Evolutionary conservation across 2,113 vertebrate genomes (phyloP).

Genomic region (Rhinoderma darwinii): DNA sequence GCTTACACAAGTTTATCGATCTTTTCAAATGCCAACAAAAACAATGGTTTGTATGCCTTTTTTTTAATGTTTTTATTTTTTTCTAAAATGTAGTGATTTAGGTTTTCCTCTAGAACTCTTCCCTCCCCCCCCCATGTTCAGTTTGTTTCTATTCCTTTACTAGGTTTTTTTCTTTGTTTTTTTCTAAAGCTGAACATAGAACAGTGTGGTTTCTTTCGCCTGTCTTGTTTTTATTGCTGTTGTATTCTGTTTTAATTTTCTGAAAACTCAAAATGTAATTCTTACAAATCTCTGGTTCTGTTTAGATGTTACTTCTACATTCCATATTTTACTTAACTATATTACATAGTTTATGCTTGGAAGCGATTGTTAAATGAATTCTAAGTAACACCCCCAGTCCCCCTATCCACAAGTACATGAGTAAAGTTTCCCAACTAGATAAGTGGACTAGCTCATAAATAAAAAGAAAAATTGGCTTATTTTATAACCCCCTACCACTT

Average conservation of each 20-base stretch:
- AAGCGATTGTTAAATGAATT: neutral
- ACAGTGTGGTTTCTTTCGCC: too few relatives aligned
- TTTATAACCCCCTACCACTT: too few relatives aligned
- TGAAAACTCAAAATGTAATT: too few relatives aligned
- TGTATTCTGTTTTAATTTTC: neutral
- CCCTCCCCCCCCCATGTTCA: neutral
- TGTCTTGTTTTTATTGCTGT: neutral
- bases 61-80: too few relatives aligned
- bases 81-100: neutral
- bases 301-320: constrained; percentile 7
- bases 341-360: neutral
- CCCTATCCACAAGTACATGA: too few relatives aligned
- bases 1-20: neutral
- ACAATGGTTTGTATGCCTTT: neutral
- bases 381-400: too few relatives aligned
- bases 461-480: too few relatives aligned
- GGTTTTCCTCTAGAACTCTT: constrained; percentile 2
- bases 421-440: too few relatives aligned
- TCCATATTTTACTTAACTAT: constrained; percentile 12
- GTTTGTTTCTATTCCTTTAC: neutral
- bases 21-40: neutral
- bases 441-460: too few relatives aligned
- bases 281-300: neutral
- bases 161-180: too few relatives aligned
- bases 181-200: neutral